Conservation (phyloP, 2,888 invertebrate species). For the Dusona sp. region DNA sequence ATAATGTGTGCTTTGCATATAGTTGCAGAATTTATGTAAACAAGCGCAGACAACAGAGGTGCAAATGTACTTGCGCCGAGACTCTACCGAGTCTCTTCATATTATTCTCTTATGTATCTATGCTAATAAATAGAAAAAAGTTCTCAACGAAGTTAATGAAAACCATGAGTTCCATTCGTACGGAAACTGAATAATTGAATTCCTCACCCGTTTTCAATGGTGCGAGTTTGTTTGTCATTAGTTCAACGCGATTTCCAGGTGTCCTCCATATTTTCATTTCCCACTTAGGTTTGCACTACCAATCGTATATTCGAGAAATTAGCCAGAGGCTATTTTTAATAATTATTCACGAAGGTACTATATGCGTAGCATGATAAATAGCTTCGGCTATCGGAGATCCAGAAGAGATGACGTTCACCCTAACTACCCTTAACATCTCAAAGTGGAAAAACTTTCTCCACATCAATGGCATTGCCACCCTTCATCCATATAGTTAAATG, state of each 20-base stretch:
- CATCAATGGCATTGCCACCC: conserved; percentile 29
- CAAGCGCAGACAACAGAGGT: too few species aligned
- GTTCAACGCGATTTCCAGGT: conserved; percentile 29
- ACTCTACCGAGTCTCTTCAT: too few species aligned
- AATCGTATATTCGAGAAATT: conserved; percentile 39
- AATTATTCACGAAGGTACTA: conserved; percentile 59
- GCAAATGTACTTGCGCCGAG: too few species aligned
- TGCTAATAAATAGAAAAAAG: neutral
- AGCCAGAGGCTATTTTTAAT: conserved; percentile 57
- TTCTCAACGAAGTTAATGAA: conserved; percentile 30
- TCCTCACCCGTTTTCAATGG: neutral
- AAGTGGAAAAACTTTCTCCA: conserved; percentile 30
- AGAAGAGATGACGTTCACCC: neutral
- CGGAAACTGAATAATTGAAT: conserved; percentile 39
- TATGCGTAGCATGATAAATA: neutral
- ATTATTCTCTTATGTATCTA: neutral
- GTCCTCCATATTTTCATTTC: conserved; percentile 57
- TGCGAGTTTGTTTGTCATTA: conserved; percentile 32
- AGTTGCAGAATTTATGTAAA: neutral
- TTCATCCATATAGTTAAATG: conserved; percentile 7
- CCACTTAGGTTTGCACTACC: conserved; percentile 13
- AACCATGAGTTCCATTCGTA: neutral
- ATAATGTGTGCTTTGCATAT: conserved; percentile 15
- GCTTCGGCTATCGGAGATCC: conserved; percentile 8
- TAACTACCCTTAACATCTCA: neutral